A percentile compares a stretch with the other conserved stretches of the same genome.
These are phyloP conservation scores for Pomacea maculata DNA, from an alignment of 1,140 invertebrate species.

Conservation along the genomic window DNA sequence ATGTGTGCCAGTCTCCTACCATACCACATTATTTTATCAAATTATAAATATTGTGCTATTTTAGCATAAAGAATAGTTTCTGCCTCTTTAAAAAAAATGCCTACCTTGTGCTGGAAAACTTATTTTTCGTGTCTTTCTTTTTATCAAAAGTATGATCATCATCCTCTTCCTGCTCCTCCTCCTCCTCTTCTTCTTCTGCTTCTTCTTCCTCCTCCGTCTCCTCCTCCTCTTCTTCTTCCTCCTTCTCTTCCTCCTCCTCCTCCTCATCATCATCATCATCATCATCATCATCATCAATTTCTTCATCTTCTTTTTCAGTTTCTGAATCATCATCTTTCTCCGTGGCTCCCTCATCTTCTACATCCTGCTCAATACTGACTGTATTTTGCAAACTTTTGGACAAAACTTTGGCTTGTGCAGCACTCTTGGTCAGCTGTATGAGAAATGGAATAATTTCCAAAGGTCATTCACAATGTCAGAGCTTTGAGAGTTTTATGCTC, in stretches of 20 bases:
- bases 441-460: no score
- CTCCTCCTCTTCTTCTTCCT: neutral
- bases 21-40: no score
- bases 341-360: neutral
- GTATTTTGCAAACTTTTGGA: no score
- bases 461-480: no score
- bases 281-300: neutral
- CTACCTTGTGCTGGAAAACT: neutral
- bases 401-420: no score
- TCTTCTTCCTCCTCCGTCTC: neutral
- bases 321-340: neutral
- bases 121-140: neutral
- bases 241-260: neutral
- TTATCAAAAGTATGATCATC: neutral
- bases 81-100: neutral
- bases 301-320: slow-evolving; percentile 11
- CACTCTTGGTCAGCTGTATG: no score
- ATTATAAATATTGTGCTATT: no score
- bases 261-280: neutral
- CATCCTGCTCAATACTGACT: no score
- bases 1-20: no score
- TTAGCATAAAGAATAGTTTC: no score
- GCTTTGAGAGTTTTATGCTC: no score
- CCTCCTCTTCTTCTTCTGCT: neutral
- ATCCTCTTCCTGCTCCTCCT: neutral